Base-by-base conservation (phyloP, 2,797 vertebrate species). In the Peromyscus eremicus region DNA sequence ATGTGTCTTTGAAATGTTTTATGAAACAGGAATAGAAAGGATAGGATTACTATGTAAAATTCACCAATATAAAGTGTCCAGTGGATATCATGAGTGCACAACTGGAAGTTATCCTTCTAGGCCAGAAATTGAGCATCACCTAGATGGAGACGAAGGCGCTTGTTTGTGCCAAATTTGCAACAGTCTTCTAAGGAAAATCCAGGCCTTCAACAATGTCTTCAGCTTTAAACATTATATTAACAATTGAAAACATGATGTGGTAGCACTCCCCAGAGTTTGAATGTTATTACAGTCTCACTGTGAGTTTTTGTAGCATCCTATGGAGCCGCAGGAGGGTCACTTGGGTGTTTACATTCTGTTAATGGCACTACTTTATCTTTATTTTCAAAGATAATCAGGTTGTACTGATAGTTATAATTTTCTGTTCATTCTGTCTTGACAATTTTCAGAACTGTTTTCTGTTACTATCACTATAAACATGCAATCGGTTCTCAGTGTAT, bases 281-380 rank as follows among this genome's bases (percentile, higher is more conserved):
- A 12, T 73, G 60, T 89, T 97, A 64, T 71, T 96, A 93, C 1
- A 66, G 14, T 97, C 94, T 95, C 66, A 83, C 88, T 55, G 40
- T 96, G 82, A 43, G n/a, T 80, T 89, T 92, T 83, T 93, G 57
- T 92, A 95, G 80, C 90, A 2, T 94, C 93, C 96, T 94, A 94
- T 85, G 95, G 60, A 91, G 93, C 46, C 91, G 6, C 12, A 84
- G 55, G 81, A 87, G 17, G 90, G 88, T 95, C 29, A 90, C 95
- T 86, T 27, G n/a, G 0, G 14, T 89, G 62, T 88, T 29, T 96
- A 66, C 95, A 34, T 91, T 98, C 97, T 98, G 80, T 73, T 81
- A 96, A 97, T 91, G 34, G 98, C 96, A 93, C 97, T 95, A 97
- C 98, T 62, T 88, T 94, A 94, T 94, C 32, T 43, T 29, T 96